These are phyloP conservation scores for Artibeus lituratus DNA, from an alignment of 2,797 vertebrate species.

Conservation along the genomic window DNA sequence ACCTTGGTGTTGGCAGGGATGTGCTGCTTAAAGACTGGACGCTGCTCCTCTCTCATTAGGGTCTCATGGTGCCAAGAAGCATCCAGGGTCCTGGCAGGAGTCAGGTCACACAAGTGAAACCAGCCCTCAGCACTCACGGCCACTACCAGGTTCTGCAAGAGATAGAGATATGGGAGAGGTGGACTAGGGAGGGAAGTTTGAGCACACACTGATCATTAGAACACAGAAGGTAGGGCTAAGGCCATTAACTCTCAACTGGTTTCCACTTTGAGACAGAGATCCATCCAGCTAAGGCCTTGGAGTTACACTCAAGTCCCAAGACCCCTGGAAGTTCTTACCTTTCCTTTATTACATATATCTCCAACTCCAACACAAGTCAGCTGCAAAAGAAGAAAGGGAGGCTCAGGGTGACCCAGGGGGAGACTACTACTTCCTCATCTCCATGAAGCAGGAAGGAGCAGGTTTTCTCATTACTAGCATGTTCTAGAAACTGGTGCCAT, in stretches of 20 bases:
- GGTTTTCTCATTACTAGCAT: background rate
- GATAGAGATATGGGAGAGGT: background rate
- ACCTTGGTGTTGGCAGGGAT: slow-evolving; percentile 98
- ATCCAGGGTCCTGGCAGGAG: slow-evolving; percentile 86
- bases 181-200: background rate
- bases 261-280: background rate
- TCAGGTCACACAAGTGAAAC: slow-evolving; percentile 97
- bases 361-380: slow-evolving; percentile 95
- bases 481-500: background rate
- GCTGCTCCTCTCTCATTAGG: slow-evolving; percentile 88
- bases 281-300: background rate
- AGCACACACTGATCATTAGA: background rate
- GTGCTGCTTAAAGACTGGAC: slow-evolving; percentile 93
- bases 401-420: background rate
- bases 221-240: background rate
- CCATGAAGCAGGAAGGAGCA: background rate
- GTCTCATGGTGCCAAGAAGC: slow-evolving; percentile 88
- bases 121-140: slow-evolving; percentile 96
- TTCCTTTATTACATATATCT: slow-evolving; percentile 96
- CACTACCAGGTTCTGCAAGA: slow-evolving; percentile 92
- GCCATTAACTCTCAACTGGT: background rate
- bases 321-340: slow-evolving; percentile 82
- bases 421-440: background rate
- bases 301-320: background rate
- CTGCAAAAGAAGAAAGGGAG: slow-evolving; percentile 81